These are phyloP conservation scores for Callocephalon fimbriatum DNA, from an alignment of 2,113 vertebrate species.

Conservation along the genomic window DNA sequence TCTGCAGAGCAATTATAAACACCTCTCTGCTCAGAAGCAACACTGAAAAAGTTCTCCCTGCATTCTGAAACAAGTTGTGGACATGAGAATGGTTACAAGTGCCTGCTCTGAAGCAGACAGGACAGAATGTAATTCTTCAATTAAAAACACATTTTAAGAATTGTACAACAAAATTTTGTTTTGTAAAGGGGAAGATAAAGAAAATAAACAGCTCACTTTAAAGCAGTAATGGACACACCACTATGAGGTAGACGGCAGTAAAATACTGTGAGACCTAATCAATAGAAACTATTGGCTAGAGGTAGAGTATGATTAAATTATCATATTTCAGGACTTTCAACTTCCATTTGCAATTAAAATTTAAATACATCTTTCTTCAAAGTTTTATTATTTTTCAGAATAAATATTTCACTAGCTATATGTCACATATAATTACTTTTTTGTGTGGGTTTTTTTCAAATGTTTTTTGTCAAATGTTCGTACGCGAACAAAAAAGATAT, in stretches of 20 bases:
- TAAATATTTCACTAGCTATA: not conserved
- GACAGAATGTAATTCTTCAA: not conserved
- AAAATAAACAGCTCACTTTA: not conserved
- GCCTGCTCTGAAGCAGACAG: not conserved
- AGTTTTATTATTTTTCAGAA: not conserved
- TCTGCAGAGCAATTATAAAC: not conserved
- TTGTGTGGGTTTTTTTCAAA: not conserved
- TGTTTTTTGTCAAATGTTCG: not conserved
- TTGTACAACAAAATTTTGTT: not conserved
- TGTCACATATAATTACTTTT: not conserved
- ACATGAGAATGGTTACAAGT: not conserved
- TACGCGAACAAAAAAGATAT: not conserved
- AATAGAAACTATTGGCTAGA: not conserved
- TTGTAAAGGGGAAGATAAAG: not conserved
- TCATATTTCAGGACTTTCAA: not conserved
- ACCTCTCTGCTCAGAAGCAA: not conserved
- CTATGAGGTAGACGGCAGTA: not conserved
- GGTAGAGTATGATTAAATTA: not conserved
- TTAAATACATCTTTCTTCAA: not conserved
- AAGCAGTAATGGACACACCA: not conserved
- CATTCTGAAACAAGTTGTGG: not conserved
- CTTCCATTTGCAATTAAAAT: not conserved
- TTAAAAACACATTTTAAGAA: not conserved
- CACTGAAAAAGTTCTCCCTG: not conserved
- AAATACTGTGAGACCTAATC: not conserved